Evolutionary conservation across 2,797 vertebrate species (phyloP).

Genomic region (Acanthornis magna): DNA sequence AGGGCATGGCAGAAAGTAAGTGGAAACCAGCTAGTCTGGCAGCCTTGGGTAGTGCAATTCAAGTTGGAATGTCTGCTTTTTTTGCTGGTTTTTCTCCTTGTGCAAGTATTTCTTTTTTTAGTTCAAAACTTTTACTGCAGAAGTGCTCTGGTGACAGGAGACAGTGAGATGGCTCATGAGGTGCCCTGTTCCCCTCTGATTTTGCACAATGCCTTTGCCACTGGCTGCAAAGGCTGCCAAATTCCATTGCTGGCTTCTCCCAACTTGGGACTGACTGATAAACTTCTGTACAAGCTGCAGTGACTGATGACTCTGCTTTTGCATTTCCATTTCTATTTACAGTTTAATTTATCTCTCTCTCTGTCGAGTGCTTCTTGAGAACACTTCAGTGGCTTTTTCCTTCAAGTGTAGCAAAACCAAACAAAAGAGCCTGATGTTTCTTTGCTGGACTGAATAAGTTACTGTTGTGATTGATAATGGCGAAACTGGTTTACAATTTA

Average conservation of each 20-base stretch:
- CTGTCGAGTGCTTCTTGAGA: constrained; percentile 9
- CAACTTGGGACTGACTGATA: not conserved
- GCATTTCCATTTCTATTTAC: constrained; percentile 51
- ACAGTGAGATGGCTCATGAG: rapidly evolving
- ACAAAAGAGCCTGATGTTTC: constrained; percentile 31
- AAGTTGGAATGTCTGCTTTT: not conserved
- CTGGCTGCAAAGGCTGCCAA: not conserved
- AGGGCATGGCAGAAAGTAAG: not conserved
- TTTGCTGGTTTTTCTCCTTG: not conserved
- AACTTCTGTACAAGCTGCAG: not conserved
- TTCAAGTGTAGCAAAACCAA: constrained; percentile 59
- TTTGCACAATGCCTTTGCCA: not conserved
- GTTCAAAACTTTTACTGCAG: not conserved
- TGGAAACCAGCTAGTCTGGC: not conserved
- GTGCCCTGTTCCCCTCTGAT: rapidly evolving
- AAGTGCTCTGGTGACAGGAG: not conserved
- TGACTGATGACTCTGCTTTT: not conserved
- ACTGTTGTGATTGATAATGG: constrained; percentile 42
- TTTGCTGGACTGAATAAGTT: constrained; percentile 36
- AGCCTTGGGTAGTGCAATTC: not conserved
- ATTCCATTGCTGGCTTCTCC: not conserved
- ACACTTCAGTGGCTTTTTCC: constrained; percentile 50
- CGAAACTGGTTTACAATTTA: constrained; percentile 34
- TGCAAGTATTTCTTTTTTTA: not conserved
- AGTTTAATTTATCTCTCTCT: constrained; percentile 49